Base-by-base conservation (phyloP, 2,113 vertebrate species). In the Thunnus maccoyii region DNA sequence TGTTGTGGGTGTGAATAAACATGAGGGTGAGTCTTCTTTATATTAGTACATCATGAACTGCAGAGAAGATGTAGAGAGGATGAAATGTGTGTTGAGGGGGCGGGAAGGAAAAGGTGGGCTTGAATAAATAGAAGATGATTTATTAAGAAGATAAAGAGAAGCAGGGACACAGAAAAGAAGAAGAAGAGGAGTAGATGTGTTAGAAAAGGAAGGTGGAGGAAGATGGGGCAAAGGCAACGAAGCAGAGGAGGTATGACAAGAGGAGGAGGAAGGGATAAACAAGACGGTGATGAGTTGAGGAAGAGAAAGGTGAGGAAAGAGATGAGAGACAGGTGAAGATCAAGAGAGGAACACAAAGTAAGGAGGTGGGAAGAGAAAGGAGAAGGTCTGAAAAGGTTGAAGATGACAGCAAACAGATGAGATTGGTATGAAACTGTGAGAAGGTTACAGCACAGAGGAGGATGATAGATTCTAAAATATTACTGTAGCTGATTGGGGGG, bases 1-100 rank as follows among this genome's bases (percentile, higher is more conserved):
- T 41, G 36, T 9, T 9, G 78, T 83, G 75, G 18, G 74, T 69
- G 62, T 79, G 58, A 78, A 75, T 73, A 81, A 82, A 71, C 46
- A 82, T 74, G 64, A 81, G 82, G 56, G 52, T 0, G 68, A 79
- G 58, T n/a, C 48, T 47, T 63, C 25, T 36, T 69, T 78, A 55
- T 66, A 32, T 65, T 20, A 30, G 58, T 3, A 32, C 63, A 61
- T 65, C 15, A 48, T 18, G 48, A 81, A 56, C 6, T 27, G 11
- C 52, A 66, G 77, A 14, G 13, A 3, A 6, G 48, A 64, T 50
- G 60, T n/a, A 2, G 66, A 73, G 63, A 27, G 64, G 73, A 78
- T 5, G 63, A 41, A 41, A 41, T 41, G 36, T 41, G 36, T 41
- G 36, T 9, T 41, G 30, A 55, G 70, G 47, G 50, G 48, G 27